Evolutionary conservation across 2,888 invertebrate species (phyloP).

Genomic region (Cephus spinipes): DNA sequence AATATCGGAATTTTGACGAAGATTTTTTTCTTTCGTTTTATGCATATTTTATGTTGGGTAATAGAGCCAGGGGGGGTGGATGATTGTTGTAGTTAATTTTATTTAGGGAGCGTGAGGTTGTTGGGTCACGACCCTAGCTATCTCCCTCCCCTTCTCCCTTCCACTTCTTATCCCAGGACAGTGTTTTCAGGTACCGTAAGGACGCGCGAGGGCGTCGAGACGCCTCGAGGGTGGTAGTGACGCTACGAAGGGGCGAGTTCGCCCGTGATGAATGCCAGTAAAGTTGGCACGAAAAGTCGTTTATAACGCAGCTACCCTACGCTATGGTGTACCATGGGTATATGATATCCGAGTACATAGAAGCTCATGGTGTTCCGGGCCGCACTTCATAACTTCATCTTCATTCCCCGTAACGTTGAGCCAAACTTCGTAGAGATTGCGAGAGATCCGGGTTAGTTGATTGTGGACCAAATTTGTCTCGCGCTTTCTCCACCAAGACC

Average conservation of each 20-base stretch:
- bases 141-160: background rate
- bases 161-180: background rate
- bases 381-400: conserved; percentile 62
- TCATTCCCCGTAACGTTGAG: conserved; percentile 5
- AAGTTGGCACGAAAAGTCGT: conserved; percentile 63
- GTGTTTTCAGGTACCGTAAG: background rate
- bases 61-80: background rate
- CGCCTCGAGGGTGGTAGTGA: background rate
- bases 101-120: background rate
- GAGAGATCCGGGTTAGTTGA: conserved; percentile 28
- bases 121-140: background rate
- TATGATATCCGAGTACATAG: background rate
- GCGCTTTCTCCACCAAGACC: background rate
- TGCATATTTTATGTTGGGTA: background rate
- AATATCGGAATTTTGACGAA: background rate
- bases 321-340: conserved; percentile 35
- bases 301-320: conserved; percentile 60
- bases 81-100: background rate
- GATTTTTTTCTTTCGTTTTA: background rate
- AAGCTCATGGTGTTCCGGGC: conserved; percentile 32
- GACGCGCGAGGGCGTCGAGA: background rate
- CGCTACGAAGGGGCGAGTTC: conserved; percentile 40
- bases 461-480: conserved; percentile 26
- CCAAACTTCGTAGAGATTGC: conserved; percentile 20
- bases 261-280: conserved; percentile 62